Base-by-base conservation (phyloP, 2,888 invertebrate species). In the Dermolepida albohirtum region DNA sequence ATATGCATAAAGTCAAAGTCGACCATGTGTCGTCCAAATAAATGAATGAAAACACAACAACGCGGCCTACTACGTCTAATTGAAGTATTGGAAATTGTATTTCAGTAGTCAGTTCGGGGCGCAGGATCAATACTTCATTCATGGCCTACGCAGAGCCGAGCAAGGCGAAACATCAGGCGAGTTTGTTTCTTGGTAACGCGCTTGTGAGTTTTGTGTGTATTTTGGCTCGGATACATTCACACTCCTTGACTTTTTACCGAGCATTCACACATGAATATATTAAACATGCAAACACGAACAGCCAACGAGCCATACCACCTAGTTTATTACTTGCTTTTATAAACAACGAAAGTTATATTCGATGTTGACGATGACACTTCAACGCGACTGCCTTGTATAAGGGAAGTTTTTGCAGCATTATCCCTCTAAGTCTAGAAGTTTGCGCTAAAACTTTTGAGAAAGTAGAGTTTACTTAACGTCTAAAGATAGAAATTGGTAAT, bases 81-180 rank as follows among this genome's bases (percentile, higher is more conserved):
- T 71, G 71, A 68, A 62, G 68, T 62, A 52, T 54, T 64, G 68
- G 72, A 73, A 71, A 74, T 71, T 70, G 73, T 75, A 73, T 74
- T 72, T 73, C 71, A 66, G 59, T 47, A 52, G 68, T 43, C 34
- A 44, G 71, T 68, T 68, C 67, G 67, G 59, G 62, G 68, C 71
- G 72, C 74, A 71, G 73, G 77, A 79, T 79, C 79, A 77, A 79
- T 79, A 79, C 78, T 79, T 77, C 79, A 79, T 79, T 79, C 78
- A 79, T 79, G 75, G 71, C 75, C 77, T 76, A 75, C 76, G 74
- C 75, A 74, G 66, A 59, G 68, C 67, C 72, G 67, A 67, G 55
- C 73, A 40, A 52, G 40, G 41, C 51, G 51, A 51, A 49, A 63
- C 50, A 14, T 27, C 39, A 44, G 44, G 63, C 63, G 12, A 22